Conservation (phyloP, 2,797 vertebrate genomes). For the Heliangelus exortis region DNA sequence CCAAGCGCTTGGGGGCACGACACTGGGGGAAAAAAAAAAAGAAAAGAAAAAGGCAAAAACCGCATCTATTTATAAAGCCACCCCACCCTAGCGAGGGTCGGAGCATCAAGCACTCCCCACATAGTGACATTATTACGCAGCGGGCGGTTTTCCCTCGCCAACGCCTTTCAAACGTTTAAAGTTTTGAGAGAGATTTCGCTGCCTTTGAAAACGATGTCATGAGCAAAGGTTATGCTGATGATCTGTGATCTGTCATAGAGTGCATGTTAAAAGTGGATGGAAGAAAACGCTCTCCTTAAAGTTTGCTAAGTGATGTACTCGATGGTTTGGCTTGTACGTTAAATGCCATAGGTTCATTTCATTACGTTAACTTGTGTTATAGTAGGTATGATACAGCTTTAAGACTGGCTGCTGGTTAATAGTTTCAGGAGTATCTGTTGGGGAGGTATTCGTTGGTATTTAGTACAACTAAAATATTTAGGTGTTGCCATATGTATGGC, state of each 20-base stretch:
- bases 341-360: not conserved
- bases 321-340: not conserved
- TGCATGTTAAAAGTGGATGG: not conserved
- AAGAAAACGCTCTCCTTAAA: not conserved
- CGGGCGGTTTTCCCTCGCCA: not conserved
- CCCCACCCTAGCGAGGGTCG: slow-evolving; percentile 50
- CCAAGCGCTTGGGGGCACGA: slow-evolving; percentile 36
- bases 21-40: not conserved
- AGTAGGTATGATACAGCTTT: not conserved
- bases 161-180: slow-evolving; percentile 28
- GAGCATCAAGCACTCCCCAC: slow-evolving; percentile 18
- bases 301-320: not conserved
- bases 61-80: slow-evolving; percentile 61
- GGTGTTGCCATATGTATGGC: not conserved
- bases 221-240: slow-evolving; percentile 35
- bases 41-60: not conserved
- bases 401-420: not conserved
- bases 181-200: not conserved
- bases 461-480: not conserved
- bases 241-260: not conserved
- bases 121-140: slow-evolving; percentile 10
- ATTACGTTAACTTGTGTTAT: not conserved
- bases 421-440: not conserved
- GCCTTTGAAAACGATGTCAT: slow-evolving; percentile 6
- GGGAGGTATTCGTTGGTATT: not conserved